These are phyloP conservation scores for Tachypleus tridentatus DNA, from an alignment of 1,140 invertebrate genomes.

Conservation along the genomic window DNA sequence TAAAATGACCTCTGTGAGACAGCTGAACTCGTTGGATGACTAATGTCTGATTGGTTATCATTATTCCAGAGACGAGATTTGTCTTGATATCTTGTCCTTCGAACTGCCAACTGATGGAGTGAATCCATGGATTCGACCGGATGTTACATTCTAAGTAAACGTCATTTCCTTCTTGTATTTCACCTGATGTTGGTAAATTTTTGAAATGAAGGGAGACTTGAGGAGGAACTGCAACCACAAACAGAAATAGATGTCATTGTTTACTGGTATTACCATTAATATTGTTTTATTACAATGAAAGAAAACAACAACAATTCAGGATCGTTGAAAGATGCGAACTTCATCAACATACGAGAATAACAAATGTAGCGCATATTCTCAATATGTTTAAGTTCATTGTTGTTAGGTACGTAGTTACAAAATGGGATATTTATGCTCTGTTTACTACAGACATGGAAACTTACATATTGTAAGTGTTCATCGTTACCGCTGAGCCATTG, in stretches of 20 bases:
- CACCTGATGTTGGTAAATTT: constrained; percentile 64
- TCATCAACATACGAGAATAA: too few relatives aligned
- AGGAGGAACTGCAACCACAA: constrained; percentile 56
- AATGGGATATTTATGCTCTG: too few relatives aligned
- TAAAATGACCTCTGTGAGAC: constrained; percentile 42
- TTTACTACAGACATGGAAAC: too few relatives aligned
- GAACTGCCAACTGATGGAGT: constrained; percentile 68
- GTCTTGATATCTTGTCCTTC: constrained; percentile 54
- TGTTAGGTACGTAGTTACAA: too few relatives aligned
- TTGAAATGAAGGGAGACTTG: constrained; percentile 65
- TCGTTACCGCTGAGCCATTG: too few relatives aligned
- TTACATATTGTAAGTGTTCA: too few relatives aligned
- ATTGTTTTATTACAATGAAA: too few relatives aligned
- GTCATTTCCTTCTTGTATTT: constrained; percentile 60
- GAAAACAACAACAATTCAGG: too few relatives aligned
- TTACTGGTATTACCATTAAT: too few relatives aligned
- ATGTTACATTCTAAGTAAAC: constrained; percentile 67
- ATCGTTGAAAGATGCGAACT: too few relatives aligned
- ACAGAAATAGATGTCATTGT: background rate
- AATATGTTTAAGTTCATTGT: too few relatives aligned
- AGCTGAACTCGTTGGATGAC: constrained; percentile 27
- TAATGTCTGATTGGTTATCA: constrained; percentile 56
- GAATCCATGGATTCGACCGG: constrained; percentile 34
- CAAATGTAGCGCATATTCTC: too few relatives aligned
- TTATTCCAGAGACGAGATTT: constrained; percentile 55